Base-by-base conservation (phyloP, 2,797 vertebrate species). In the Tragopan temminckii region DNA sequence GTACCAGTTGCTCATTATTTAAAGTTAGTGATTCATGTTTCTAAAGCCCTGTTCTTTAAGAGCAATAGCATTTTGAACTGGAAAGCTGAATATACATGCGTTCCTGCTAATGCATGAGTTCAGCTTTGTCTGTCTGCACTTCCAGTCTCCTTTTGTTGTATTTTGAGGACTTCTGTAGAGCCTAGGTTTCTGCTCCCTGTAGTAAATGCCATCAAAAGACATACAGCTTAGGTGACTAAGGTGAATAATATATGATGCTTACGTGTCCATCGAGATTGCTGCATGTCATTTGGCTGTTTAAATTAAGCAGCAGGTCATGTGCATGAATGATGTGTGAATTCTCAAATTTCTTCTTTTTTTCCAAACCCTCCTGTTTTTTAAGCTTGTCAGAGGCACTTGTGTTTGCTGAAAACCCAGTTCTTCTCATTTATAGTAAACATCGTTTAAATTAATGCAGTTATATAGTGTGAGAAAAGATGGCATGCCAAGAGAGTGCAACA, bases 391-490 rank as follows among this genome's bases (percentile, higher is more conserved):
- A 94, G 75, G 75, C 70, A 45, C 35, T 69, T 52, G 69, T 83
- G 77, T 93, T 94, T 78, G 74, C 33, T 80, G 74, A 85, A 95
- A 94, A 81, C 43, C 38, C 55, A 33, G 46, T 89, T 83, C 80
- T 95, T 45, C 45, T 91, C 57, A 53, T 43, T 46, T 84, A 20
- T 77, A 80, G 85, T 90, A 81, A 92, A 76, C 29, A 20, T 40
- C 52, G 14, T 67, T 64, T 80, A 89, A 88, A 91, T 88, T 80
- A 75, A 43, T 94, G 85, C 62, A 83, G 89, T 95, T 91, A 55
- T 15, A 48, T 86, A 81, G 89, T 43, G 69, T 64, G 64, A 75
- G 62, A 80, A 82, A 52, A 84, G 64, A 31, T 8, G 27, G 15
- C 71, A 33, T 58, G 72, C 68, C 59, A 69, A 55, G 80, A 79